Percentiles rank a stretch among this genome's conserved stretches.
Conservation (phyloP, 64 coral and sea anemone species). For the Montipora foliosa region DNA sequence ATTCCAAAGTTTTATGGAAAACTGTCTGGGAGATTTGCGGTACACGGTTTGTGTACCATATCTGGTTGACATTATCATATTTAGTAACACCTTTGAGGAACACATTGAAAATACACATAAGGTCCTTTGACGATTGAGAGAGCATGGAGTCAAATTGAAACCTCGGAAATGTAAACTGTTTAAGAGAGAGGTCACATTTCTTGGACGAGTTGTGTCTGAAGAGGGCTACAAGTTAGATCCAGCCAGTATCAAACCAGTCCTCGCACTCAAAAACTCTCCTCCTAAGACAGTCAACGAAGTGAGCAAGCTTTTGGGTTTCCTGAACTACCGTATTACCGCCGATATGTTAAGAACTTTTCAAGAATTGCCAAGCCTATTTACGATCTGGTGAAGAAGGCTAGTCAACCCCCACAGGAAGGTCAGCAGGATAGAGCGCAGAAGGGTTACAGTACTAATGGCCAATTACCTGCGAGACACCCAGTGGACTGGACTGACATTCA, state of each 20-base stretch:
- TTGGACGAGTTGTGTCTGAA: constrained; percentile 60
- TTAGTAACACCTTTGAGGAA: constrained; percentile 54
- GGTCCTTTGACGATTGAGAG: constrained; percentile 50
- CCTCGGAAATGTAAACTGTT: constrained; percentile 70
- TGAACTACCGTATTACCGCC: constrained; percentile 43
- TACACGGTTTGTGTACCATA: constrained; percentile 72
- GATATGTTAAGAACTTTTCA: constrained; percentile 67
- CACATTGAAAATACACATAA: constrained; percentile 57
- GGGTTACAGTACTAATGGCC: not conserved
- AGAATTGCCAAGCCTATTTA: constrained; percentile 36
- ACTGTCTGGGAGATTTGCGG: constrained; percentile 49
- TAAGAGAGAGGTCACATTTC: constrained; percentile 64
- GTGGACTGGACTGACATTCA: constrained; percentile 34
- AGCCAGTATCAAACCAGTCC: constrained; percentile 43
- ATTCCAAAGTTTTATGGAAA: constrained; percentile 75
- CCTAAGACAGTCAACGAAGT: constrained; percentile 70
- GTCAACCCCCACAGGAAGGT: not conserved
- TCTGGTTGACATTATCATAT: constrained; percentile 79
- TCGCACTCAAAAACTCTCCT: constrained; percentile 41
- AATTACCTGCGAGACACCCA: constrained; percentile 41
- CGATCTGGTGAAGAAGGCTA: constrained; percentile 22
- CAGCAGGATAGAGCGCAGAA: not conserved
- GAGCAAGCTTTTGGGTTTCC: constrained; percentile 48
- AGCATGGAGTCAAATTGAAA: constrained; percentile 73
- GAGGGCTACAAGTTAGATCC: constrained; percentile 62